These are phyloP conservation scores for Portunus trituberculatus DNA, from an alignment of 1,140 invertebrate species.

Conservation along the genomic window DNA sequence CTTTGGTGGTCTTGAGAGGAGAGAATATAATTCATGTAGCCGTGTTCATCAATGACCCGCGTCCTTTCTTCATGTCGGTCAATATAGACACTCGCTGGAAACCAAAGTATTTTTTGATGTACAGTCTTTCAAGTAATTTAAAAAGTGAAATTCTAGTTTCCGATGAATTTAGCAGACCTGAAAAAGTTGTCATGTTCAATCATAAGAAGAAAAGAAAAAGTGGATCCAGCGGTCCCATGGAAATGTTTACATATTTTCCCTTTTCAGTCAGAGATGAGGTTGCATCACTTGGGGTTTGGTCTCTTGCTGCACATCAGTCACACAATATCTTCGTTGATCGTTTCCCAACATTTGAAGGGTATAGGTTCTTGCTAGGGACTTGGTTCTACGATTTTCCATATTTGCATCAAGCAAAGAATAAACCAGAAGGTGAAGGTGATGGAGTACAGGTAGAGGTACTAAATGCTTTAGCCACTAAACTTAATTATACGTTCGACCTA, in stretches of 20 bases:
- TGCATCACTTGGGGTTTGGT: background rate
- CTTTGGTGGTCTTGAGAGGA: conserved; percentile 14
- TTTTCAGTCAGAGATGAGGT: background rate
- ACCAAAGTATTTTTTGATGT: conserved; percentile 40
- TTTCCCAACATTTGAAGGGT: conserved; percentile 36
- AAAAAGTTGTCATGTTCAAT: conserved; percentile 25
- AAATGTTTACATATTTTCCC: background rate
- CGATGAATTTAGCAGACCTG: background rate
- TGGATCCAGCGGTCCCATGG: background rate
- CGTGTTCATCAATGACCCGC: conserved; percentile 30
- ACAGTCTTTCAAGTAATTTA: background rate
- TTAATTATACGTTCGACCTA: conserved; percentile 51
- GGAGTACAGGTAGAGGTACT: conserved; percentile 62
- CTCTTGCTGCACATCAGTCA: too few species aligned
- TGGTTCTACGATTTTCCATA: conserved; percentile 51
- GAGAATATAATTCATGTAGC: background rate
- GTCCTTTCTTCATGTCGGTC: conserved; percentile 14
- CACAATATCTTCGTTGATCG: conserved; percentile 29
- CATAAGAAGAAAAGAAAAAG: background rate
- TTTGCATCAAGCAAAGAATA: conserved; percentile 35
- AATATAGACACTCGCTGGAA: background rate
- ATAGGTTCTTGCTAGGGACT: conserved; percentile 34
- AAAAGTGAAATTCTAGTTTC: background rate
- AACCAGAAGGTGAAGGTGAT: conserved; percentile 31
- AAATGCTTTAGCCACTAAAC: conserved; percentile 32